These are phyloP conservation scores for Gryllus longicercus DNA, from an alignment of 2,888 invertebrate species.

Conservation along the genomic window DNA sequence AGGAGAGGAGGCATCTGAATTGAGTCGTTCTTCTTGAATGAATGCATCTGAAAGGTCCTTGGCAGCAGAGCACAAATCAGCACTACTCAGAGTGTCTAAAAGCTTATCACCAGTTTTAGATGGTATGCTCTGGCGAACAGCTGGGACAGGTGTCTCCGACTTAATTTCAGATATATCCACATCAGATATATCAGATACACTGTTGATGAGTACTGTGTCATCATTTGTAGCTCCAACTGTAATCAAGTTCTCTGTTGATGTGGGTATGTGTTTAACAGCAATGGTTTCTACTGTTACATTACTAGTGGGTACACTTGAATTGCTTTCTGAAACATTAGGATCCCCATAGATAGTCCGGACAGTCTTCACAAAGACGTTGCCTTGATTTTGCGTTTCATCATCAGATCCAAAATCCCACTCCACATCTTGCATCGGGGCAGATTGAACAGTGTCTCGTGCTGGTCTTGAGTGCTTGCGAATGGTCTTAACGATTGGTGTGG, in stretches of 20 bases:
- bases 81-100: conserved; percentile 21
- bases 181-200: conserved; percentile 17
- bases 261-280: conserved; percentile 21
- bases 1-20: conserved; percentile 20
- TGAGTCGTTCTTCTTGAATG: conserved; percentile 25
- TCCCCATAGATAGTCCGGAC: conserved; percentile 18
- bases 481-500: conserved; percentile 28
- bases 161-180: conserved; percentile 12
- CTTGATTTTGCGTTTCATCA: conserved; percentile 23
- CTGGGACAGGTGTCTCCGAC: conserved; percentile 18
- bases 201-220: neutral
- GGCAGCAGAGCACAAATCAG: neutral
- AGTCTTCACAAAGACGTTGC: conserved; percentile 24
- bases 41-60: conserved; percentile 26
- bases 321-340: neutral
- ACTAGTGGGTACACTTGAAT: neutral
- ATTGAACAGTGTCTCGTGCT: neutral
- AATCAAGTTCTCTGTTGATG: neutral
- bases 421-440: conserved; percentile 30
- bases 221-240: neutral
- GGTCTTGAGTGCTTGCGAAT: conserved; percentile 26
- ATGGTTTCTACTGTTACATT: neutral
- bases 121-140: neutral
- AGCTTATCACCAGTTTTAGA: neutral
- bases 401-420: conserved; percentile 36